Evolutionary conservation across 2,113 vertebrate species (phyloP).

Genomic region (Bufo bufo): DNA sequence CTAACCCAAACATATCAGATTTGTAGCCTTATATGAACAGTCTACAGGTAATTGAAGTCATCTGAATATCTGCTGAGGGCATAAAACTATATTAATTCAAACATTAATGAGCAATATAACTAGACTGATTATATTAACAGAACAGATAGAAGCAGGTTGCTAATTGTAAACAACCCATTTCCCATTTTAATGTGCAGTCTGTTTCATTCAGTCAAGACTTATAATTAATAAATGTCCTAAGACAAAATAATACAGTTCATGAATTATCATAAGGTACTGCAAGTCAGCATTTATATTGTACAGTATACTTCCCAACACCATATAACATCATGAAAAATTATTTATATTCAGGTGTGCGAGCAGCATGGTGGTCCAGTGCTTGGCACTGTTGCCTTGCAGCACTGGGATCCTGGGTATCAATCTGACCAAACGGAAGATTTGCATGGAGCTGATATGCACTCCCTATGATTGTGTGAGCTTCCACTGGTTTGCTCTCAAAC

Average conservation of each 20-base stretch:
- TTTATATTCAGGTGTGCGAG: background rate
- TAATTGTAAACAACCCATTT: constrained; percentile 43
- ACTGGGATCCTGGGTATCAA: background rate
- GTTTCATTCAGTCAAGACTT: constrained; percentile 9
- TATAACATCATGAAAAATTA: background rate
- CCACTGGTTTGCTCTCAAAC: too few relatives aligned
- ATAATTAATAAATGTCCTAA: background rate
- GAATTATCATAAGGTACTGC: background rate
- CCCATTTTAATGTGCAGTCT: constrained; percentile 18
- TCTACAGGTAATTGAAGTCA: background rate
- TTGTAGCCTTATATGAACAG: background rate
- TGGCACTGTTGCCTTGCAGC: too few relatives aligned
- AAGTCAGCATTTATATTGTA: background rate
- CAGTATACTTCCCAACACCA: background rate
- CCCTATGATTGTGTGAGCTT: background rate
- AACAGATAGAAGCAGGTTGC: constrained; percentile 26
- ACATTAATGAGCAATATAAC: constrained; percentile 27
- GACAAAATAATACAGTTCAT: background rate
- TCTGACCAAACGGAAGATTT: background rate
- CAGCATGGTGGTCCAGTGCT: background rate
- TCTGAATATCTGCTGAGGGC: background rate
- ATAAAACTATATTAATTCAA: constrained; percentile 22
- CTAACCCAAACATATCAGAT: background rate
- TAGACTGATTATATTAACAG: constrained; percentile 20
- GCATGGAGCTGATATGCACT: background rate